Base-by-base conservation (phyloP, 1,140 invertebrate genomes). In the Andrena cerasifolii region DNA sequence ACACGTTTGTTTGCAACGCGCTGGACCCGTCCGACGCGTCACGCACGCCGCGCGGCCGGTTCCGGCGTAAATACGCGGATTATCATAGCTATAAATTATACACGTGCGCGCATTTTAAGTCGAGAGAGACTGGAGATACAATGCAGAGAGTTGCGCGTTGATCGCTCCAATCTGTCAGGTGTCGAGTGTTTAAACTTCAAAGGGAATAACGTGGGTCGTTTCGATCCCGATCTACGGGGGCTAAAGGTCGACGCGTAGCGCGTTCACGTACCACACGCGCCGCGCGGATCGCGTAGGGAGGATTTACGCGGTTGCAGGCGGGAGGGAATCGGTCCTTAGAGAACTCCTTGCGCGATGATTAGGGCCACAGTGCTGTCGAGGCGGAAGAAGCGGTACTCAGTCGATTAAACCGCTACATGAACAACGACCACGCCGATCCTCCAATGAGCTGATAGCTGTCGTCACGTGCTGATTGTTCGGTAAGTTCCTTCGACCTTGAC, bases 401-500 rank as follows among this genome's bases (percentile, higher is more conserved):
- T 28, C 70, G 24, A 31, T 78, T 72, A 53, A 81, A 79, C 56
- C 36, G 53, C 26, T 43, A 7, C 62, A 45, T 33, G 21, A 58
- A 16, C 40, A 40, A 59, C 70, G 45, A 61, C 36, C 21, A 47
- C 12, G 14, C 40, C n/a, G 28, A 36, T 49, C 53, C 8, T 72
- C n/a, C 21, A 58, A 61, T n/a, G 54, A 36, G 40, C 53, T 43
- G 53, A 73, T 40, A 65, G 51, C 49, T 40, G 24, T 1, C 31
- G 24, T 71, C 53, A 61, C 26, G 67, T 66, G 67, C 36, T 47
- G 43, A 51, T 66, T 65, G 45, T 70, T 78, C 47, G 7, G 1
- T n/a, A 36, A 33, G 58, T 65, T 58, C 40, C 14, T 4, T 16
- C 78, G 51, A 1, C 77, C 80, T 79, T 79, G 78, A 80, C 51